phyloP scores from a whole-genome alignment of 2,113 vertebrate genomes.

The Rhizomys pruinosus region DNA sequence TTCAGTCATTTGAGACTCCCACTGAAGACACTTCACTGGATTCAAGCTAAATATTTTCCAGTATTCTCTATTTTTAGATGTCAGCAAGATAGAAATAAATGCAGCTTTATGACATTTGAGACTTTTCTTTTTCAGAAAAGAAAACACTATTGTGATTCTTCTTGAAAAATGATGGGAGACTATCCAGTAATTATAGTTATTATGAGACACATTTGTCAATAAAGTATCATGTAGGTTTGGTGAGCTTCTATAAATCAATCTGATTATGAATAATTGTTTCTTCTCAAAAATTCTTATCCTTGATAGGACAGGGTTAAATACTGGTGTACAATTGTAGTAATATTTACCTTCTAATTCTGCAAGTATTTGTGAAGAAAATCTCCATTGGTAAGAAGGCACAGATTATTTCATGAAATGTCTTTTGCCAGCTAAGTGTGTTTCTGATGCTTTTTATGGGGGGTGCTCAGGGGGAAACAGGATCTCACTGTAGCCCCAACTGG shows the following conservation, averaged over 20 bases:
- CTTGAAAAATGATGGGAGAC: not conserved
- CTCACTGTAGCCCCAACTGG: no score
- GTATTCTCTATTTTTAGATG: not conserved
- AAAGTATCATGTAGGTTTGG: not conserved
- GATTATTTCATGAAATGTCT: not conserved
- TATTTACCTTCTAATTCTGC: not conserved
- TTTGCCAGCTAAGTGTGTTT: not conserved
- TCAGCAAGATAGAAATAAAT: slow-evolving; percentile 25
- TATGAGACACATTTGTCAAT: not conserved
- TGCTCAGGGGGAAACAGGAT: no score
- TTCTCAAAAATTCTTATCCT: not conserved
- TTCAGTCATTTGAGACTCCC: slow-evolving; percentile 13
- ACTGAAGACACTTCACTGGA: not conserved
- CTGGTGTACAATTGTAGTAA: not conserved
- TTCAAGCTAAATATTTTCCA: not conserved
- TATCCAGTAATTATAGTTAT: slow-evolving; percentile 19
- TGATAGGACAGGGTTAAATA: not conserved
- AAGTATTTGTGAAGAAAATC: not conserved
- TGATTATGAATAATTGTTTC: not conserved
- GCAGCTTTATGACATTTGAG: not conserved
- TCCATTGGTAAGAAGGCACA: not conserved
- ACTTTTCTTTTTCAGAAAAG: not conserved
- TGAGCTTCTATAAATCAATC: not conserved
- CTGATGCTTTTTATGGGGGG: not conserved
- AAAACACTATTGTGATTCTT: not conserved